A percentile compares a stretch with the other conserved stretches of the same genome.
Conservation (phyloP, 2,888 invertebrate genomes). For the Electrophaes corylata region DNA sequence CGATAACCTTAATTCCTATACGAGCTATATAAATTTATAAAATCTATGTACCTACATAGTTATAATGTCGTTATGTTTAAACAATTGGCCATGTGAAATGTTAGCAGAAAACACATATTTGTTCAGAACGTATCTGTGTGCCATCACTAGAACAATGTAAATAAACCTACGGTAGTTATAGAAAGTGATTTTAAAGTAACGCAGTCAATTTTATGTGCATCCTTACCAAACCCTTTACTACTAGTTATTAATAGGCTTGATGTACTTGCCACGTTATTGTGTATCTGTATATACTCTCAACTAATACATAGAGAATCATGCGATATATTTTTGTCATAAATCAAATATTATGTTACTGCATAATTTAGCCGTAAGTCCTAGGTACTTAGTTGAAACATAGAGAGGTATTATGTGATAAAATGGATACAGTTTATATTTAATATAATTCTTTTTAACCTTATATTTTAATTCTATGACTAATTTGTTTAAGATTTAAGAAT, state of each 20-base stretch:
- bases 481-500: constrained; percentile 43
- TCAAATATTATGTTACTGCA: constrained; percentile 66
- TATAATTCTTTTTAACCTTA: constrained; percentile 59
- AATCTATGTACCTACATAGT: no score
- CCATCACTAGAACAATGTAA: constrained; percentile 73
- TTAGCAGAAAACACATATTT: constrained; percentile 3
- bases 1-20: no score
- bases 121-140: constrained; percentile 46
- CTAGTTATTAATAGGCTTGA: constrained; percentile 51
- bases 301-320: constrained; percentile 46
- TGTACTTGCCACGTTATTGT: constrained; percentile 64
- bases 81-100: not conserved
- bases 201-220: constrained; percentile 75
- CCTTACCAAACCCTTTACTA: constrained; percentile 51
- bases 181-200: constrained; percentile 60
- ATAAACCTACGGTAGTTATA: constrained; percentile 57
- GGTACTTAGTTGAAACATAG: constrained; percentile 53
- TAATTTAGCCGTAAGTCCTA: constrained; percentile 75
- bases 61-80: not conserved
- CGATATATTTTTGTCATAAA: constrained; percentile 69
- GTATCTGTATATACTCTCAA: constrained; percentile 52
- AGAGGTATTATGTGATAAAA: constrained; percentile 47
- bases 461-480: constrained; percentile 53
- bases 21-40: no score
- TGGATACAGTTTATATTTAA: constrained; percentile 50